phyloP scores from a whole-genome alignment of 2,888 invertebrate species.

The Ceramica pisi region DNA sequence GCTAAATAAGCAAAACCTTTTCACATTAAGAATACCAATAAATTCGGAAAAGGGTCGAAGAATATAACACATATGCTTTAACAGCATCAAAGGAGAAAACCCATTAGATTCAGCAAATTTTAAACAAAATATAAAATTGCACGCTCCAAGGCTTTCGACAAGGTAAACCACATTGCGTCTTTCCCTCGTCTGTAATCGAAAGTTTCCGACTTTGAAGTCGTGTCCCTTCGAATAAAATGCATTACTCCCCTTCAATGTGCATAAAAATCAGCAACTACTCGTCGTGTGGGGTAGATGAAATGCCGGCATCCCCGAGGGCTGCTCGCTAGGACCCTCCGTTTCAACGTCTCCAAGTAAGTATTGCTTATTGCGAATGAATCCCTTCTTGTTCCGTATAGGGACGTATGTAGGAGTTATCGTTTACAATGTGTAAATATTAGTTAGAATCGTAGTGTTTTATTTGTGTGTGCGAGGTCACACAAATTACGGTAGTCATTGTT shows the following conservation, averaged over 20 bases:
- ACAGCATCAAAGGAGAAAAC: constrained; percentile 29
- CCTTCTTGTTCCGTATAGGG: constrained; percentile 66
- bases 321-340: constrained; percentile 70
- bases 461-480: constrained; percentile 45
- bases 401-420: constrained; percentile 74
- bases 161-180: constrained; percentile 62
- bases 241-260: constrained; percentile 72
- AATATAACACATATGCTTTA: not conserved
- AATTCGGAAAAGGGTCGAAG: not conserved
- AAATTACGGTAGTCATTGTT: constrained; percentile 5
- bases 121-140: constrained; percentile 53
- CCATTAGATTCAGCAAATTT: constrained; percentile 25
- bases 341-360: constrained; percentile 77
- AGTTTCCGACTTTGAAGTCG: constrained; percentile 71
- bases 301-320: constrained; percentile 78
- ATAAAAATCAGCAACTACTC: constrained; percentile 75
- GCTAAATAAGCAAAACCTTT: constrained; percentile 8
- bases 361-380: constrained; percentile 77
- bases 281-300: constrained; percentile 82
- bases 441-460: constrained; percentile 67
- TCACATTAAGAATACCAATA: constrained; percentile 2
- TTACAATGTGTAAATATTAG: constrained; percentile 85
- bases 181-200: constrained; percentile 63
- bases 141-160: constrained; percentile 55
- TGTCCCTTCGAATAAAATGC: constrained; percentile 74